Conservation (phyloP, 2,888 invertebrate genomes). For the Drosophila subquinaria region DNA sequence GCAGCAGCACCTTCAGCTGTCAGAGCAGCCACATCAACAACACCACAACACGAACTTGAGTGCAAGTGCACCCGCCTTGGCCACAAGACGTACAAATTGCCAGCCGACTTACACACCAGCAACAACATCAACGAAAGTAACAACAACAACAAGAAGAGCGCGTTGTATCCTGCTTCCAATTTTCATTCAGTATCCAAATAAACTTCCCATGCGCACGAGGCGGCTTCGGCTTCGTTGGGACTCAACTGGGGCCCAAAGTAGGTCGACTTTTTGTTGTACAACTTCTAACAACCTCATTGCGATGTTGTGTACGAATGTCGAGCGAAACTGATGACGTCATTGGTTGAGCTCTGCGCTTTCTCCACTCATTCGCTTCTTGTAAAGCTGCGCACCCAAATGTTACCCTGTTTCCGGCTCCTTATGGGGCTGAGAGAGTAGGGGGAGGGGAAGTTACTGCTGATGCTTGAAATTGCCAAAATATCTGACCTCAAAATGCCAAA, state of each 20-base stretch:
- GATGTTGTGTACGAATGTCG: constrained; percentile 38
- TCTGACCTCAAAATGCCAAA: constrained; percentile 23
- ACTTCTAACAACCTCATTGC: constrained; percentile 79
- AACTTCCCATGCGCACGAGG: constrained; percentile 54
- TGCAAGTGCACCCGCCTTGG: constrained; percentile 49
- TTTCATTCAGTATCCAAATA: constrained; percentile 73
- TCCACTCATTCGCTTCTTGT: constrained; percentile 59
- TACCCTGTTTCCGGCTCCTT: constrained; percentile 21
- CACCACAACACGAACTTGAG: constrained; percentile 47
- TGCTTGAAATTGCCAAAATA: constrained; percentile 16
- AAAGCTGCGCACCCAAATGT: constrained; percentile 54
- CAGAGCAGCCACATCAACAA: constrained; percentile 34
- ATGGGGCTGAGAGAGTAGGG: neutral
- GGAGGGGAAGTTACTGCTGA: neutral
- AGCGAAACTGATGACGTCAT: constrained; percentile 72
- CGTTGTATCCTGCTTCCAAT: constrained; percentile 70
- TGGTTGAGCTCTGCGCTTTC: constrained; percentile 71
- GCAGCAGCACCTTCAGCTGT: constrained; percentile 66
- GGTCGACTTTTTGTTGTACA: constrained; percentile 70
- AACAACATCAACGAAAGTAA: constrained; percentile 9
- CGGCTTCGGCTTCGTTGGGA: constrained; percentile 34
- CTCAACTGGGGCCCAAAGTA: constrained; percentile 54
- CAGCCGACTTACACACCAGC: constrained; percentile 35
- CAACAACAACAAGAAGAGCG: neutral
- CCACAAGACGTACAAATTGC: constrained; percentile 62